A percentile compares a stretch with the other conserved stretches of the same genome.
These are phyloP conservation scores for Anorthoa munda DNA, from an alignment of 2,888 invertebrate species.

Conservation along the genomic window DNA sequence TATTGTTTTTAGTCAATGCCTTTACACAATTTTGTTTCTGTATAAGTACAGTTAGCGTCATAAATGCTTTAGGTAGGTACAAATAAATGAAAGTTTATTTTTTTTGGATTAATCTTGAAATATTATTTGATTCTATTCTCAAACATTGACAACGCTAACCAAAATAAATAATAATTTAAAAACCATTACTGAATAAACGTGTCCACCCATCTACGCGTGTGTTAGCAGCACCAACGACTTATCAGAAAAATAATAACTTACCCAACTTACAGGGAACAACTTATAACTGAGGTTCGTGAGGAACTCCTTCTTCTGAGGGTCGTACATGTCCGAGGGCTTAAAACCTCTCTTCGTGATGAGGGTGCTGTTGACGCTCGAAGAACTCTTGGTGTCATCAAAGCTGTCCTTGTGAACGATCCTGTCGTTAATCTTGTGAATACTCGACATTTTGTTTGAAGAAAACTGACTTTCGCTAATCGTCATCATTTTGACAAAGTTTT, in stretches of 20 bases:
- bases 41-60: slow-evolving; percentile 42
- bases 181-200: slow-evolving; percentile 70
- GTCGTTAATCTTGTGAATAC: slow-evolving; percentile 88
- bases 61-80: slow-evolving; percentile 15
- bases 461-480: slow-evolving; percentile 90
- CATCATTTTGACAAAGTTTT: slow-evolving; percentile 83
- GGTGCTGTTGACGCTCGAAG: slow-evolving; percentile 90
- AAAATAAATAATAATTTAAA: slow-evolving; percentile 50
- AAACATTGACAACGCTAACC: slow-evolving; percentile 46
- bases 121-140: not conserved
- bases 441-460: slow-evolving; percentile 89
- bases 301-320: slow-evolving; percentile 95
- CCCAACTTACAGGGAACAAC: slow-evolving; percentile 96
- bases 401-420: slow-evolving; percentile 86
- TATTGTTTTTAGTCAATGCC: not conserved
- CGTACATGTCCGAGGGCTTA: slow-evolving; percentile 96
- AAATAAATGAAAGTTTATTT: not conserved
- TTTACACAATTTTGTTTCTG: slow-evolving; percentile 57
- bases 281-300: slow-evolving; percentile 95
- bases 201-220: slow-evolving; percentile 76
- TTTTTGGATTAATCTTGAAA: not conserved
- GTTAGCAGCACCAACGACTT: slow-evolving; percentile 80
- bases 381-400: slow-evolving; percentile 88
- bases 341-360: slow-evolving; percentile 94
- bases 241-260: slow-evolving; percentile 88